Percentiles rank a stretch among this genome's conserved stretches.
These are phyloP conservation scores for Epizoanthus ramosus DNA, from an alignment of 92 coral and sea anemone species.

Conservation along the genomic window DNA sequence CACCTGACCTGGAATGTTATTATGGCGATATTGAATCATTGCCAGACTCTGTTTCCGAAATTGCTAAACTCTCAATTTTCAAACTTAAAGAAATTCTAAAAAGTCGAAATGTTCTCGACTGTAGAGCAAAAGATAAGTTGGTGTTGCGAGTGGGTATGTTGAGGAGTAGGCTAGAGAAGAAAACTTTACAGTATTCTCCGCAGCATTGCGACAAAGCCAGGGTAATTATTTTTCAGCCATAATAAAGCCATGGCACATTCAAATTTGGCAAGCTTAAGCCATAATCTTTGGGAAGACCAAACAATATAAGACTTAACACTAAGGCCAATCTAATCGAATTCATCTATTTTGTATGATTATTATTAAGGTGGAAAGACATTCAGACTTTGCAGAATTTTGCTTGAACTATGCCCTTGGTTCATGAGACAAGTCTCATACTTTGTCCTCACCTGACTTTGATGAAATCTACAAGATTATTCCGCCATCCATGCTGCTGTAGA, in stretches of 20 bases:
- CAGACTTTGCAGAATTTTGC: conserved; percentile 19
- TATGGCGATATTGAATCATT: conserved; percentile 43
- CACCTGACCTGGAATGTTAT: conserved; percentile 59
- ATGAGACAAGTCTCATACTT: conserved; percentile 4
- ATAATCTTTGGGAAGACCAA: too few species aligned
- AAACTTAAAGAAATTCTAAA: conserved; percentile 55
- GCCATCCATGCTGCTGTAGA: background rate
- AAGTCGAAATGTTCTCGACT: conserved; percentile 59
- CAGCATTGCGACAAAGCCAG: too few species aligned
- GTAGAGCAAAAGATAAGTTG: conserved; percentile 69
- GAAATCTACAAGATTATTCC: background rate
- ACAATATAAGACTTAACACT: too few species aligned
- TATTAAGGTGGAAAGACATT: conserved; percentile 23
- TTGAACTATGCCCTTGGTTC: conserved; percentile 36
- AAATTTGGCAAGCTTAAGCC: too few species aligned
- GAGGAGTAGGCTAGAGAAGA: too few species aligned
- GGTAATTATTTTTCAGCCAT: too few species aligned
- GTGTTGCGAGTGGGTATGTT: too few species aligned
- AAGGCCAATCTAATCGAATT: too few species aligned
- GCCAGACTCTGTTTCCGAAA: conserved; percentile 55
- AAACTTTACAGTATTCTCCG: too few species aligned
- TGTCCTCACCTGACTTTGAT: background rate
- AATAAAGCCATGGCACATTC: too few species aligned
- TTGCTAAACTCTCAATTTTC: conserved; percentile 61
- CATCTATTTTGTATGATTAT: background rate